Base-by-base conservation (phyloP, 2,888 invertebrate genomes). In the Escarpia spicata region DNA sequence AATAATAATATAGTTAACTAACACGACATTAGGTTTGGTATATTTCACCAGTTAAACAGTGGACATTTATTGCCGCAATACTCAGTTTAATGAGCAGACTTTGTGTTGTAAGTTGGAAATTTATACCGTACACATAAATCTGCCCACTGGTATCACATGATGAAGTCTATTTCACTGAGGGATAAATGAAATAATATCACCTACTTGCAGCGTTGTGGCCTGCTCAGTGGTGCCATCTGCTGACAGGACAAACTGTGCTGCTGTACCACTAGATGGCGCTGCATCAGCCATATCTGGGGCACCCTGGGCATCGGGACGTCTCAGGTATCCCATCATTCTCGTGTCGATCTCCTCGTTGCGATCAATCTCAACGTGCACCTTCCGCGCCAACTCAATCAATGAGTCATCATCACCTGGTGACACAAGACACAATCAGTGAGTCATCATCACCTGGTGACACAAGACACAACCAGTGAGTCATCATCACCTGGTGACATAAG, bases 211-310 rank as follows among this genome's bases (percentile, higher is more conserved):
- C 75, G 75, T 75, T 19, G 75, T 75, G 15, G 75, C 89, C 2
- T 93, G 92, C 45, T 95, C 94, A 52, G 94, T 94, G 37, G 93
- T 92, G 60, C 93, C 45, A 10, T 92, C 92, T 44, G 90, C 0
- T 26, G 37, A 90, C 1, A 91, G 91, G 12, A 93, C 92, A 37
- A 92, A 90, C 91, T n/a, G 92, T 93, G 45, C 92, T 92, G 26
- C 31, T 92, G 91, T 94, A 93, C 15, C 91, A 92, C 90, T 52
- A 92, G 91, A 90, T 43, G 90, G 89, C 91, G 45, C 91, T 60
- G 43, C 91, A 60, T 75, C 75, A 60, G 31, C 19, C 89, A 43
- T 26, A 92, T 75, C 43, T 8, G 75, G 31, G 43, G 15, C 89
- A 26, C 92, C 58, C 60, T 89, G 58, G 10, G 75, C 43, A 37